Percentiles rank a stretch among this genome's conserved stretches.
Conservation (phyloP, 2,113 vertebrate genomes). For the Crotalus horridus region DNA sequence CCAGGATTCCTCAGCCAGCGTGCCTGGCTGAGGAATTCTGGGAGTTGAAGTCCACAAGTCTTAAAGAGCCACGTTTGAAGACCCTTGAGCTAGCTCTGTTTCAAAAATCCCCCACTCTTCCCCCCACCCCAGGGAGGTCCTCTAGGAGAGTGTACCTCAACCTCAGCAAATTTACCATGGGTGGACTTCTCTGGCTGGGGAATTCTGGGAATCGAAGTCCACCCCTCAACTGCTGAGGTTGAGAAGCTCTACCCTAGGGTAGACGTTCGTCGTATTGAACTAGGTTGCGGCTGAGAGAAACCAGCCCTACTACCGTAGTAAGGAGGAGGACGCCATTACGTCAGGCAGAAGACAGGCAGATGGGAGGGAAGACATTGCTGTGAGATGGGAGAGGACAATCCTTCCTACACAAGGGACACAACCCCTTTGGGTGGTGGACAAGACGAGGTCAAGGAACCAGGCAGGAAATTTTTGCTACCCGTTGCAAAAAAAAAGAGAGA, state of each 20-base stretch:
- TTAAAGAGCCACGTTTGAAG: too few relatives aligned
- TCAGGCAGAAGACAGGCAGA: neutral
- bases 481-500: neutral
- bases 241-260: neutral
- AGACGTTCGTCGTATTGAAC: neutral
- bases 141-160: too few relatives aligned
- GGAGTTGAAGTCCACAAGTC: neutral
- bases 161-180: too few relatives aligned
- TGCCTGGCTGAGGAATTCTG: neutral
- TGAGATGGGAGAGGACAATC: neutral
- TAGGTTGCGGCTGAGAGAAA: neutral
- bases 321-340: neutral
- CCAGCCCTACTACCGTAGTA: neutral
- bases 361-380: rapidly evolving
- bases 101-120: too few relatives aligned
- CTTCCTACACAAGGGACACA: neutral
- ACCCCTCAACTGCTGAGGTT: too few relatives aligned
- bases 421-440: neutral
- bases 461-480: neutral
- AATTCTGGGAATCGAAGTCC: neutral
- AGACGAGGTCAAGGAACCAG: neutral
- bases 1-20: too few relatives aligned
- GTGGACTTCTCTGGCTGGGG: neutral
- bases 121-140: too few relatives aligned
- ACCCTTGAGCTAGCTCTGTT: too few relatives aligned